A percentile compares a stretch with the other conserved stretches of the same genome.
Evolutionary conservation across 2,888 invertebrate species (phyloP).

Genomic region (Steinernema carpocapsae): DNA sequence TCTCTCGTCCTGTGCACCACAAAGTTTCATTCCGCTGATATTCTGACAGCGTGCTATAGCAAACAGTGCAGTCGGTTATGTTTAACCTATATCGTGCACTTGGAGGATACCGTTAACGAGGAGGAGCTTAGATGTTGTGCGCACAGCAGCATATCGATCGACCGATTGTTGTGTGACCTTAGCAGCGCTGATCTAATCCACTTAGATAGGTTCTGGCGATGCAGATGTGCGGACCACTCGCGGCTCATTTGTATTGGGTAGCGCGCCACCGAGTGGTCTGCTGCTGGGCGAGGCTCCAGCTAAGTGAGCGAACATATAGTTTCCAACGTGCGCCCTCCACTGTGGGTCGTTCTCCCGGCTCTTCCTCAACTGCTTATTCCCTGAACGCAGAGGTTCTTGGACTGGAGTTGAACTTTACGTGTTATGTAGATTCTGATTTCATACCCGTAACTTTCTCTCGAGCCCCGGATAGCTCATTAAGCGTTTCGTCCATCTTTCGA

Average conservation of each 20-base stretch:
- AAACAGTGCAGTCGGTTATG: not conserved
- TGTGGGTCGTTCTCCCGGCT: not conserved
- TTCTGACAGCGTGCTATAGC: not conserved
- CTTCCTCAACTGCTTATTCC: not conserved
- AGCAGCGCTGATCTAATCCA: slow-evolving; percentile 33
- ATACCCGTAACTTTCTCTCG: slow-evolving; percentile 32
- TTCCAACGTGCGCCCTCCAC: not conserved
- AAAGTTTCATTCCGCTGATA: not conserved
- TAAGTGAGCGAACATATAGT: not conserved
- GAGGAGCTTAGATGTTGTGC: slow-evolving; percentile 19
- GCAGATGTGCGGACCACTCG: slow-evolving; percentile 32
- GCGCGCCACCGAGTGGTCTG: slow-evolving; percentile 26
- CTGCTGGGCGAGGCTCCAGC: slow-evolving; percentile 1
- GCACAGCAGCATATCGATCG: slow-evolving; percentile 23
- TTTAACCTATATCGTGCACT: not conserved
- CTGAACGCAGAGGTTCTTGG: not conserved
- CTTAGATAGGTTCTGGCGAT: slow-evolving; percentile 32
- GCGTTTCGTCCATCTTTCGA: not conserved
- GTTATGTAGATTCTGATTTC: slow-evolving; percentile 1
- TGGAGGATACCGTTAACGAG: slow-evolving; percentile 3
- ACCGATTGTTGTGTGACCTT: slow-evolving; percentile 31
- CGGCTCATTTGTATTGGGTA: slow-evolving; percentile 30
- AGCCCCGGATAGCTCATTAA: not conserved
- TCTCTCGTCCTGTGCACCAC: not conserved
- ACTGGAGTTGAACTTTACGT: slow-evolving; percentile 16